Base-by-base conservation (phyloP, 1,140 invertebrate genomes). In the Maconellicoccus hirsutus region DNA sequence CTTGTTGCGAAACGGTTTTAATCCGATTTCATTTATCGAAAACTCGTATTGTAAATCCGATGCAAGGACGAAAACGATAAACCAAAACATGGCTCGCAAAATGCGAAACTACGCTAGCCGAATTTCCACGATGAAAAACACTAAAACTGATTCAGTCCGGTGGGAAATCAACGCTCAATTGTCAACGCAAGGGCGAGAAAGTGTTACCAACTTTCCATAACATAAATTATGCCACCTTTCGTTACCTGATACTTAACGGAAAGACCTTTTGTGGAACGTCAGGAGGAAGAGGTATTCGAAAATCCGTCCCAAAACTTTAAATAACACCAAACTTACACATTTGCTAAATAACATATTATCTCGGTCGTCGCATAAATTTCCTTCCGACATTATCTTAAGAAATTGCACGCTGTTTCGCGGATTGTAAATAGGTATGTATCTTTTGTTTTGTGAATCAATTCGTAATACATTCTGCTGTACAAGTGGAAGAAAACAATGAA, bases 291-390 rank as follows among this genome's bases (percentile, higher is more conserved):
- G 42, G 42, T 52, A 52, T 52, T 19, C 12, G 12, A 52, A 52
- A 52, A 52, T 52, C 42, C 42, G 42, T 52, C 10, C 42, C 42
- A 19, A 52, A 52, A 52, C 42, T 52, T 52, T 52, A 52, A 52
- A 52, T 52, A 52, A 52, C 42, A 52, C 42, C 6, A 52, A 52
- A 52, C 42, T 52, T 52, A 52, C 42, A 19, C 42, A 19, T 52
- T 52, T 52, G n/a, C 42, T 52, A 52, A 52, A 52, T 52, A 52
- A 52, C 42, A 52, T 52, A 52, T 52, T 52, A 52, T 52, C 42
- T 52, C 42, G 42, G 42, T 52, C 42, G 42, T 3, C 42, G n/a
- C 42, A 52, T 52, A 52, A 52, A 52, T 52, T 52, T 52, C n/a
- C 42, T 52, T 52, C 10, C 42, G 42, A 52, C 42, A 52, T 52